Evolutionary conservation across 2,797 vertebrate genomes (phyloP).

Genomic region (Hemitrygon akajei): DNA sequence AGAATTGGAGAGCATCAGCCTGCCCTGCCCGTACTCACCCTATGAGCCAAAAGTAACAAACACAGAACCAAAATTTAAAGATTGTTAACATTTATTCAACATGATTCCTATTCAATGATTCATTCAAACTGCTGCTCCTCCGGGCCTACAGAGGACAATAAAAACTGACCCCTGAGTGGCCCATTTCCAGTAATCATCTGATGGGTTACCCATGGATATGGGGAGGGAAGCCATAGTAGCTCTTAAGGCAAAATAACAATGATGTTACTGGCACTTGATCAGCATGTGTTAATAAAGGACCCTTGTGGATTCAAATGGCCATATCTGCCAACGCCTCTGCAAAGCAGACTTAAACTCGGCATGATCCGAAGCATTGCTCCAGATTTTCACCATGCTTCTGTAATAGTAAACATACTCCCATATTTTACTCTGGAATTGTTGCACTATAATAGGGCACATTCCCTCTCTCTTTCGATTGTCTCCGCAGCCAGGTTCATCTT

Average conservation of each 20-base stretch:
- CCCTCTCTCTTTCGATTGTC: not conserved
- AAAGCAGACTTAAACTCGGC: not conserved
- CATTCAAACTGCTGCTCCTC: not conserved
- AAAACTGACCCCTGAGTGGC: not conserved
- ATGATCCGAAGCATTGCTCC: not conserved
- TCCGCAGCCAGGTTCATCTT: not conserved
- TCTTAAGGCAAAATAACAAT: not conserved
- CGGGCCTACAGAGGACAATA: not conserved
- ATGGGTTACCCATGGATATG: not conserved
- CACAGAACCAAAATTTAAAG: not conserved
- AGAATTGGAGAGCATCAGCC: not conserved
- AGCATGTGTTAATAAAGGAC: not conserved
- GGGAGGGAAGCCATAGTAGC: not conserved
- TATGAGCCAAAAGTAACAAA: not conserved
- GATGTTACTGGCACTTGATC: not conserved
- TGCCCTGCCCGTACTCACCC: not conserved
- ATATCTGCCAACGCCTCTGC: not conserved
- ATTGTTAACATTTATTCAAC: not conserved
- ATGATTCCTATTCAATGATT: not conserved
- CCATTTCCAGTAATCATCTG: not conserved
- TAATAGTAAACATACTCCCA: too few relatives aligned
- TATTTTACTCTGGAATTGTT: too few relatives aligned
- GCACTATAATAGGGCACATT: not conserved
- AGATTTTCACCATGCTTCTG: too few relatives aligned
- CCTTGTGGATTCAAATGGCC: not conserved